Base-by-base conservation (phyloP, 2,797 vertebrate species). In the Harpia harpyja region DNA sequence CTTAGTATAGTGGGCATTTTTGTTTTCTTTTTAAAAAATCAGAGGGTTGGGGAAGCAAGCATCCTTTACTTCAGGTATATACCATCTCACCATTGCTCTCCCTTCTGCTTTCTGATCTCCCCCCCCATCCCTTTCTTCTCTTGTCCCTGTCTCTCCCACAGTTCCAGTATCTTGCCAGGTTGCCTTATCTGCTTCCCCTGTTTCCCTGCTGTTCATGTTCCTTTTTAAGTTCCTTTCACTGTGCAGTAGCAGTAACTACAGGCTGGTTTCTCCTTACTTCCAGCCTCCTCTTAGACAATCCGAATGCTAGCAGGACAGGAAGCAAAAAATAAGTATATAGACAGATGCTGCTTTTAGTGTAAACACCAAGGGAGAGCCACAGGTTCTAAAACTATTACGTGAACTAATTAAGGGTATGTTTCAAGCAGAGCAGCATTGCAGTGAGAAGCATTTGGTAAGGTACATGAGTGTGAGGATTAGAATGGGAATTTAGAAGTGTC, bases 101-200 rank as follows among this genome's bases (percentile, higher is more conserved):
- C 28, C 13, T 85, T 60, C 19, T 79, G 24, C 30, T 76, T 95
- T 41, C 37, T 86, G 5, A 33, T 57, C 5, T 23, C 7, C 7
- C 2, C 14, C 8, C 9, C 3, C 1, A 1, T 6, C 19, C 3
- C 4, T 56, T 91, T 56, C 7, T 32, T 48, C 16, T 60, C 17
- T 79, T 79, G 46, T 83, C 16, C 7, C 17, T 32, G 21, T 92
- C 61, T 70, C 10, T 68, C 12, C 18, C 10, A 22, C 2, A 8
- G 41, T 84, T 86, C 83, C 44, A 78, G 10, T 68, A 14, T 63
- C 25, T 78, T 92, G 35, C 6, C 14, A 41, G 7, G 12, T 46
- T 79, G 16, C 25, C 81, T 60, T 82, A 23, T 64, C 35, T 43
- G 14, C 35, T 73, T 87, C 35, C 9, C 23, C 10, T 69, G 7